A percentile compares a stretch with the other conserved stretches of the same genome.
These are phyloP conservation scores for Mormoops blainvillei DNA, from an alignment of 2,113 vertebrate species.

Conservation along the genomic window DNA sequence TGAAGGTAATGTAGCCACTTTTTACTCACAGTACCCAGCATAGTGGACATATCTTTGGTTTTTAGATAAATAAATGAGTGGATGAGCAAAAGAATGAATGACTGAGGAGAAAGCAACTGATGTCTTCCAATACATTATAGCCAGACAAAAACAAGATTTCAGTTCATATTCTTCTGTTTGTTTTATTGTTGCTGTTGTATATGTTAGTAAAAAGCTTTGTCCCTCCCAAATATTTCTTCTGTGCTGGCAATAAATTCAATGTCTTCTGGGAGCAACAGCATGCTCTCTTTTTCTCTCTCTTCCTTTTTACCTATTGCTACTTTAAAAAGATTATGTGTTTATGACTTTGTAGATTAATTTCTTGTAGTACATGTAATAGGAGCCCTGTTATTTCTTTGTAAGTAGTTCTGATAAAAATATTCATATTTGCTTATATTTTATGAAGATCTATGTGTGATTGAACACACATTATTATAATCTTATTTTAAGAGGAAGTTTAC, in stretches of 20 bases:
- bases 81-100: neutral
- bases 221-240: neutral
- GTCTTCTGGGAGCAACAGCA: neutral
- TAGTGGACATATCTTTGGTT: neutral
- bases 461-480: constrained; percentile 39
- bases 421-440: constrained; percentile 46
- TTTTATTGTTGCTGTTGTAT: neutral
- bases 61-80: neutral
- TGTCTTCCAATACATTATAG: neutral
- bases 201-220: neutral
- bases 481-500: constrained; percentile 47
- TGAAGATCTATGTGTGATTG: constrained; percentile 7
- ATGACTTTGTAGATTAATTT: constrained; percentile 40
- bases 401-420: constrained; percentile 50
- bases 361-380: neutral
- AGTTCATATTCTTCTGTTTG: neutral
- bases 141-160: neutral
- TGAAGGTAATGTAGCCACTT: neutral
- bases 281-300: neutral
- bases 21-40: neutral
- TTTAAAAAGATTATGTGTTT: constrained; percentile 20
- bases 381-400: constrained; percentile 32
- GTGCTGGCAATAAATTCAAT: neutral
- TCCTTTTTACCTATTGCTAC: neutral
- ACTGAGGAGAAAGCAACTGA: neutral